Base-by-base conservation (phyloP, 2,888 invertebrate genomes). In the Mellilla xanthometata region DNA sequence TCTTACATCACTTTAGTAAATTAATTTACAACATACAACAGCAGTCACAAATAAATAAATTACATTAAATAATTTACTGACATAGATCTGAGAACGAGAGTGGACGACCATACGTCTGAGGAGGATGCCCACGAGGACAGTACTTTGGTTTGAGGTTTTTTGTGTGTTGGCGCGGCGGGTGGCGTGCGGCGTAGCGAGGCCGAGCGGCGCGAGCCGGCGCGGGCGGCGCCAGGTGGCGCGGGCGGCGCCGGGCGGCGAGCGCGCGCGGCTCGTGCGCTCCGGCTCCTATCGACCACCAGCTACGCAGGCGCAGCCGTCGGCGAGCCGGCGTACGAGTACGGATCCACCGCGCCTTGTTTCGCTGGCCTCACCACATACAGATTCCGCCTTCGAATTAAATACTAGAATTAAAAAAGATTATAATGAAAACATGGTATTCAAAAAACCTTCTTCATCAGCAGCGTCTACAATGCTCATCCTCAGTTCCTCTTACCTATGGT, bases 401-500 rank as follows among this genome's bases (percentile, higher is more conserved):
- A 88, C 87, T 88, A 87, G 80, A 88, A 86, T 88, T 83, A 78
- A 85, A 84, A 84, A 68, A 77, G 73, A 76, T 60, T 48, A 53
- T 40, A 45, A 52, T 54, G 44, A 46, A n/a, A 43, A 47, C 22
- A 28, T 10, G 7, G 3, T 24, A 24, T 2, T 2, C 7, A 24
- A 24, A 24, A 5, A 24, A 24, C 8, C 3, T 5, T 24, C 24
- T 7, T 24, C 24, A 24, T 24, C 24, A 1, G 15, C 3, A 6
- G 15, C 3, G 15, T 4, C 24, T 24, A 7, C 24, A 8, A 7
- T 3, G 24, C 4, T 3, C 4, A 6, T 19, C 6, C 1, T 15
- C n/a, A n/a, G n/a, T n/a, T n/a, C n/a, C n/a, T n/a, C n/a, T 76
- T 56, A 90, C 92, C 92, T 91, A 80, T 93, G 92, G 73, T 92